phyloP scores from a whole-genome alignment of 2,797 vertebrate species.

The Catamblyrhynchus diadema region DNA sequence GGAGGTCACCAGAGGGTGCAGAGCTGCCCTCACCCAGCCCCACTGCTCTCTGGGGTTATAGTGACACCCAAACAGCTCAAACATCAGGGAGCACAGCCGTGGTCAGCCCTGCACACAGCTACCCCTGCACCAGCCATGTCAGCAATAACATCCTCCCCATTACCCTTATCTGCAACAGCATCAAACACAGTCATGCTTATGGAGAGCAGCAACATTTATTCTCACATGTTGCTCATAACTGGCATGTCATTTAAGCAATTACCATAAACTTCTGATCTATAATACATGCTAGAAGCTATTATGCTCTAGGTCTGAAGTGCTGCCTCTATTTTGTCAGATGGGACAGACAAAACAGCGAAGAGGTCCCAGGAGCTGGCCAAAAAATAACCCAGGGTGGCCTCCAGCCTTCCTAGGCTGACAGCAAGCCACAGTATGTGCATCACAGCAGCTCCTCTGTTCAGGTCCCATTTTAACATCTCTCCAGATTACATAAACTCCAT shows the following conservation, averaged over 20 bases:
- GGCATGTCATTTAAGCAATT: not conserved
- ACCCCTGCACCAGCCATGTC: not conserved
- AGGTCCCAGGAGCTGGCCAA: not conserved
- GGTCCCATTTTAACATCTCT: not conserved
- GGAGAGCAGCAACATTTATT: rapidly evolving
- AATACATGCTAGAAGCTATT: not conserved
- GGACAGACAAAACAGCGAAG: not conserved
- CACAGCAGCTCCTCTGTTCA: not conserved
- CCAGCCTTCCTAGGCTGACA: not conserved
- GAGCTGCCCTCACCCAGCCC: not conserved
- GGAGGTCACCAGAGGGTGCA: not conserved
- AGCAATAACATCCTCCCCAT: not conserved
- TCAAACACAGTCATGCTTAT: not conserved
- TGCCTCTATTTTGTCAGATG: not conserved
- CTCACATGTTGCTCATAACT: not conserved
- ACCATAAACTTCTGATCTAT: not conserved
- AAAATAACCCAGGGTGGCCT: not conserved
- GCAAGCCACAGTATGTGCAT: not conserved
- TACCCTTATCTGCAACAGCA: rapidly evolving
- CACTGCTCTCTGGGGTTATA: rapidly evolving
- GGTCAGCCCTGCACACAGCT: not conserved
- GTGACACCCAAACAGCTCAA: not conserved
- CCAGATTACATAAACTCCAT: not conserved
- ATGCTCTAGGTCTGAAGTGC: not conserved
- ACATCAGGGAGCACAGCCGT: rapidly evolving